Conservation (phyloP, 2,797 vertebrate genomes). For the Jordanella pulchra region DNA sequence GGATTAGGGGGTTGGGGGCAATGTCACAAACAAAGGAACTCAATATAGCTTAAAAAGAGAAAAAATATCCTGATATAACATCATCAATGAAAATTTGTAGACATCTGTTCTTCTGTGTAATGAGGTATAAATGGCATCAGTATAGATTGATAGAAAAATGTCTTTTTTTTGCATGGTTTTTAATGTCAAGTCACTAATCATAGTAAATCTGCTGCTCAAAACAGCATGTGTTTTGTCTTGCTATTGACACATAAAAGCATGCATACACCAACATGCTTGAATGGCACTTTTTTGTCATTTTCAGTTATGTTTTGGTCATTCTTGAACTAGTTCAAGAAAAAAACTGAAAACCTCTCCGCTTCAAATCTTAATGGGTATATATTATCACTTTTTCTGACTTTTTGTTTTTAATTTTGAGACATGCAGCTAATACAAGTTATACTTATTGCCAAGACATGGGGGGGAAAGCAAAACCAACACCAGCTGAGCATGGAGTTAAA, state of each 20-base stretch:
- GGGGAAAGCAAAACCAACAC: not conserved
- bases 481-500: not conserved
- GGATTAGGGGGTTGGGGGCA: not conserved
- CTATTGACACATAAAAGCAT: slow-evolving; percentile 43
- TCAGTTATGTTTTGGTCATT: slow-evolving; percentile 45
- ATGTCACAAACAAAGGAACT: not conserved
- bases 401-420: not conserved
- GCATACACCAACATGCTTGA: slow-evolving; percentile 58
- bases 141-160: slow-evolving; percentile 11
- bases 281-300: slow-evolving; percentile 57
- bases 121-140: slow-evolving; percentile 2
- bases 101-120: not conserved
- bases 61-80: slow-evolving; percentile 7
- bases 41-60: not conserved
- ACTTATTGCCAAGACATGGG: not conserved
- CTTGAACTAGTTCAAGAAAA: slow-evolving; percentile 21
- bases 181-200: slow-evolving; percentile 42
- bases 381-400: not conserved
- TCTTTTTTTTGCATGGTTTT: slow-evolving; percentile 54
- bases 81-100: not conserved
- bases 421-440: not conserved
- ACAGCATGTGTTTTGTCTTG: slow-evolving; percentile 62
- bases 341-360: slow-evolving; percentile 3
- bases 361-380: not conserved
- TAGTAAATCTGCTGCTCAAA: slow-evolving; percentile 39